Conservation (phyloP, 2,888 invertebrate genomes). For the Platynereis dumerilii region DNA sequence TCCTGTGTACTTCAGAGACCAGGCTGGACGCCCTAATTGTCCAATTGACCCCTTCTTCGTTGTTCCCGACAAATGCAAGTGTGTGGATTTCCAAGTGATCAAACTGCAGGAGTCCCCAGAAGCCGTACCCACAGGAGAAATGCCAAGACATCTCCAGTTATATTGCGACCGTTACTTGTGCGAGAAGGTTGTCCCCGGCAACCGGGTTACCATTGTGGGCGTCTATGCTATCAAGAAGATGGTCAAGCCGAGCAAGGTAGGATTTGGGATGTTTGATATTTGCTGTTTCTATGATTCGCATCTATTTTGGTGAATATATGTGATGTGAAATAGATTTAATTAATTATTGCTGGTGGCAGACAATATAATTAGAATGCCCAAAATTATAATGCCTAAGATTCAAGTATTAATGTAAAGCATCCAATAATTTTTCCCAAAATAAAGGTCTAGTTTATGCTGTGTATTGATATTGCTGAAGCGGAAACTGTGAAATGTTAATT, state of each 20-base stretch:
- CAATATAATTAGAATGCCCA: no score
- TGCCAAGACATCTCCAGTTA: constrained; percentile 93
- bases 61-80: constrained; percentile 95
- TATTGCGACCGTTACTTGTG: constrained; percentile 93
- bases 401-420: no score
- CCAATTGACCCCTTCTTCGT: constrained; percentile 98
- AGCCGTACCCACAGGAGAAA: constrained; percentile 93
- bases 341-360: no score
- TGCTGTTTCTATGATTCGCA: neutral
- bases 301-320: no score
- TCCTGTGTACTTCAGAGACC: constrained; percentile 72
- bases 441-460: no score
- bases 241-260: constrained; percentile 20
- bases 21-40: constrained; percentile 89
- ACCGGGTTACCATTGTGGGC: constrained; percentile 89
- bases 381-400: no score
- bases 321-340: no score
- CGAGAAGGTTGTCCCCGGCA: constrained; percentile 95
- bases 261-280: neutral
- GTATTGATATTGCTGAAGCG: no score
- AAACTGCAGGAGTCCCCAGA: constrained; percentile 97
- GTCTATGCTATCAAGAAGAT: constrained; percentile 95
- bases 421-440: no score
- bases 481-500: no score
- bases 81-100: constrained; percentile 97